phyloP scores from a whole-genome alignment of 2,888 invertebrate genomes.

The Iselma pallidipennis region DNA sequence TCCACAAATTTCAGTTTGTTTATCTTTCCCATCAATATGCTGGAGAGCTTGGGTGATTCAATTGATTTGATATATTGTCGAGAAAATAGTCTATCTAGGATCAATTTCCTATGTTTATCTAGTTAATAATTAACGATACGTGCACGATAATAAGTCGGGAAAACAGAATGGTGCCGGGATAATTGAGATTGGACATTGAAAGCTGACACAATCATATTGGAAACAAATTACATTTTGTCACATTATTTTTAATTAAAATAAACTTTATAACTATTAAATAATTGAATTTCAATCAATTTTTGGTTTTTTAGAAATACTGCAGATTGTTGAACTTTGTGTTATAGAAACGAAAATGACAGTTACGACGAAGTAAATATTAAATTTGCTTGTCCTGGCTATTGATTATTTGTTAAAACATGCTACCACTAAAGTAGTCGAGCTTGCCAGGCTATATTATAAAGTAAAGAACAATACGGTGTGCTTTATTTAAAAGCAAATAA shows the following conservation, averaged over 20 bases:
- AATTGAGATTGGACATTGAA: too few species aligned
- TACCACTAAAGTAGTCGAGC: too few species aligned
- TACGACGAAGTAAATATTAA: background rate
- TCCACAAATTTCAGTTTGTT: background rate
- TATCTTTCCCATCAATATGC: background rate
- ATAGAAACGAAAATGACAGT: background rate
- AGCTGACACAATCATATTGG: too few species aligned
- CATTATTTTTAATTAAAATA: too few species aligned
- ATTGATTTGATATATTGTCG: background rate
- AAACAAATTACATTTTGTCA: too few species aligned
- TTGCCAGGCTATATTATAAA: background rate
- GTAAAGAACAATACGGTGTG: background rate
- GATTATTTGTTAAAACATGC: background rate
- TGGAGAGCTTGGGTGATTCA: background rate
- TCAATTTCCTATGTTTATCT: background rate
- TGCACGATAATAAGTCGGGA: background rate
- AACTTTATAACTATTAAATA: too few species aligned
- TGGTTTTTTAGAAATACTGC: too few species aligned
- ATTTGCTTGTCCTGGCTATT: background rate
- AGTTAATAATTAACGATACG: background rate
- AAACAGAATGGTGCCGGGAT: background rate
- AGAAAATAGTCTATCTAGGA: background rate
- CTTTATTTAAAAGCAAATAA: background rate
- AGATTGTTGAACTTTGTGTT: too few species aligned
- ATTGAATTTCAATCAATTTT: background rate